Conservation (phyloP, 2,113 vertebrate species). For the Aleadryas rufinucha region DNA sequence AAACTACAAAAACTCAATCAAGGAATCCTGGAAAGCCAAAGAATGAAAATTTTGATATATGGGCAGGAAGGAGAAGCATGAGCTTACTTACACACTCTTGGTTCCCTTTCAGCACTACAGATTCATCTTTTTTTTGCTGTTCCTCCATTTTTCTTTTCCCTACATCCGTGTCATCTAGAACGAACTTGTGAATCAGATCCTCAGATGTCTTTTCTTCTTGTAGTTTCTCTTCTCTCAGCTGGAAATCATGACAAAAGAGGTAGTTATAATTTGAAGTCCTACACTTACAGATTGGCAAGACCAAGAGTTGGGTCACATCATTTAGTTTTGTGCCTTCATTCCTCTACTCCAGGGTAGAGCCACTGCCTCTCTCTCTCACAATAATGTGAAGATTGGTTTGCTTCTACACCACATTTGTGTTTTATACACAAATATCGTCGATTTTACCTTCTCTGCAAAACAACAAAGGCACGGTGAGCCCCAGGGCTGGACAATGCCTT, state of each 20-base stretch:
- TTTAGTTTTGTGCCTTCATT: background rate
- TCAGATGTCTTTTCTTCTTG: constrained; percentile 74
- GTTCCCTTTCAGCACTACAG: constrained; percentile 55
- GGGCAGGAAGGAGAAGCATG: background rate
- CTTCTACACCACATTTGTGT: background rate
- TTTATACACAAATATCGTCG: accelerated
- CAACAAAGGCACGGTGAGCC: background rate
- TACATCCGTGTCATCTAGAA: constrained; percentile 63
- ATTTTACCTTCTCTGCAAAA: background rate
- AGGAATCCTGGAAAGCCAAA: background rate
- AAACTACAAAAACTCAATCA: background rate
- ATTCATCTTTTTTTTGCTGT: constrained; percentile 74
- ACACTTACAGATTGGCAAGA: background rate
- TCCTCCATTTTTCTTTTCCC: constrained; percentile 71
- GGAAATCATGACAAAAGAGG: constrained; percentile 13
- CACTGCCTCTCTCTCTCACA: background rate
- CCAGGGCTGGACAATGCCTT: background rate
- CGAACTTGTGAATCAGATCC: constrained; percentile 67
- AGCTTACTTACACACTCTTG: constrained; percentile 68
- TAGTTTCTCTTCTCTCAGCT: constrained; percentile 75
- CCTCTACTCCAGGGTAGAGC: background rate
- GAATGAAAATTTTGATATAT: background rate
- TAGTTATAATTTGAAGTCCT: background rate
- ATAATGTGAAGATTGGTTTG: background rate
- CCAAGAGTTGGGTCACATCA: background rate